Percentiles rank a stretch among this genome's conserved stretches.
phyloP scores from a whole-genome alignment of 2,888 invertebrate genomes.

The Troides aeacus region DNA sequence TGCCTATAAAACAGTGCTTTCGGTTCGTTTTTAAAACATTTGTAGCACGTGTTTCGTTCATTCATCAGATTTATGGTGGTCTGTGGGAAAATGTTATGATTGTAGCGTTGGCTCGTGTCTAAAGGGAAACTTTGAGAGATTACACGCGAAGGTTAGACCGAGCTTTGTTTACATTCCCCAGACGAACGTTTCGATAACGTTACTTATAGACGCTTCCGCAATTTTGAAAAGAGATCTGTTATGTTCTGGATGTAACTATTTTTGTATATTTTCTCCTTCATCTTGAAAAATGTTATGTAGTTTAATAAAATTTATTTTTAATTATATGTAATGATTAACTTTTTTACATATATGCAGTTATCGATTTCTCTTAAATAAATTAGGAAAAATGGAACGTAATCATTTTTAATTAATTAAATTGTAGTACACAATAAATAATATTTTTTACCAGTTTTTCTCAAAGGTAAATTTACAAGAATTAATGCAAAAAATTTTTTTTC shows the following conservation, averaged over 20 bases:
- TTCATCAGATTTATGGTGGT: conserved; percentile 79
- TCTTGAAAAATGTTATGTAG: neutral
- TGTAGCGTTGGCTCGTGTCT: conserved; percentile 49
- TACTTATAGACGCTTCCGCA: conserved; percentile 12
- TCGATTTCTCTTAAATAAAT: no score
- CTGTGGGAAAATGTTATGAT: conserved; percentile 76
- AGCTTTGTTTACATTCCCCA: conserved; percentile 41
- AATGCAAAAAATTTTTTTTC: no score
- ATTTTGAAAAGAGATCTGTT: neutral
- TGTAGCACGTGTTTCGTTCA: conserved; percentile 79
- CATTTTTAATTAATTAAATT: no score
- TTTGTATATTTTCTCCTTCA: neutral
- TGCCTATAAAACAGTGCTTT: conserved; percentile 79
- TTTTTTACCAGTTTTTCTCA: no score
- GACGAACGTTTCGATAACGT: conserved; percentile 37
- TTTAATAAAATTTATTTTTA: neutral
- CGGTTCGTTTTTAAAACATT: conserved; percentile 76
- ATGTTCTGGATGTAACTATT: neutral
- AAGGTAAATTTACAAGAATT: no score
- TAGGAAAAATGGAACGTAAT: no score
- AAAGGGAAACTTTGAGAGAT: conserved; percentile 41
- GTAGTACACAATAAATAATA: no score
- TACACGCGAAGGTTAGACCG: conserved; percentile 34
- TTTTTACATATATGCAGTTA: no score
- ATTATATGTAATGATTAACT: neutral